phyloP scores from a whole-genome alignment of 1,140 invertebrate species.

The Aradophagus sp. region DNA sequence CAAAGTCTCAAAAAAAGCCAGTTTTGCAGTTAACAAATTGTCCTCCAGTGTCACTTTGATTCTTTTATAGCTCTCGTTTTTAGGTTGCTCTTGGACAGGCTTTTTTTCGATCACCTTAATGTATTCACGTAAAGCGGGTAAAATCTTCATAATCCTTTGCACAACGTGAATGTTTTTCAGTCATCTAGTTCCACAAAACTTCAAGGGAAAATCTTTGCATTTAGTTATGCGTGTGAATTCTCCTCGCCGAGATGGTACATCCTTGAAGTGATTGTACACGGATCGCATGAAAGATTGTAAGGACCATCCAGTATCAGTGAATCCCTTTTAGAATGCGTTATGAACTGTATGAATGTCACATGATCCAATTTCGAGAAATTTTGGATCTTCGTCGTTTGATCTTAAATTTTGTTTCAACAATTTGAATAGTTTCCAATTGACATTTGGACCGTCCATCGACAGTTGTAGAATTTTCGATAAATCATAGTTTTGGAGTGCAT shows the following conservation, averaged over 20 bases:
- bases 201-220: slow-evolving; percentile 35
- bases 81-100: slow-evolving; percentile 5
- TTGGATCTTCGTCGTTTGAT: slow-evolving; percentile 6
- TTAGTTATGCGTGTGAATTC: slow-evolving; percentile 21
- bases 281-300: slow-evolving; percentile 36
- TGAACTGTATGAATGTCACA: slow-evolving; percentile 43
- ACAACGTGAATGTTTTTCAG: slow-evolving; percentile 44
- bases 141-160: slow-evolving; percentile 27
- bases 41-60: slow-evolving; percentile 31
- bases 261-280: slow-evolving; percentile 45
- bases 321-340: slow-evolving; percentile 42
- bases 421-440: slow-evolving; percentile 39
- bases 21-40: slow-evolving; percentile 38
- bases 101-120: background rate
- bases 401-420: slow-evolving; percentile 14
- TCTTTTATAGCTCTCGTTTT: slow-evolving; percentile 32
- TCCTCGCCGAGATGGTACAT: slow-evolving; percentile 35
- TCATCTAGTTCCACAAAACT: slow-evolving; percentile 53
- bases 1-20: slow-evolving; percentile 39
- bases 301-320: slow-evolving; percentile 34
- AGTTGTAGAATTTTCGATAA: slow-evolving; percentile 41
- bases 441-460: slow-evolving; percentile 53
- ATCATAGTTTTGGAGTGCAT: slow-evolving; percentile 17
- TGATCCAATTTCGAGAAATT: slow-evolving; percentile 30
- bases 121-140: slow-evolving; percentile 6